These are phyloP conservation scores for Cyrtorhinus lividipennis DNA, from an alignment of 1,140 invertebrate genomes.

Conservation along the genomic window DNA sequence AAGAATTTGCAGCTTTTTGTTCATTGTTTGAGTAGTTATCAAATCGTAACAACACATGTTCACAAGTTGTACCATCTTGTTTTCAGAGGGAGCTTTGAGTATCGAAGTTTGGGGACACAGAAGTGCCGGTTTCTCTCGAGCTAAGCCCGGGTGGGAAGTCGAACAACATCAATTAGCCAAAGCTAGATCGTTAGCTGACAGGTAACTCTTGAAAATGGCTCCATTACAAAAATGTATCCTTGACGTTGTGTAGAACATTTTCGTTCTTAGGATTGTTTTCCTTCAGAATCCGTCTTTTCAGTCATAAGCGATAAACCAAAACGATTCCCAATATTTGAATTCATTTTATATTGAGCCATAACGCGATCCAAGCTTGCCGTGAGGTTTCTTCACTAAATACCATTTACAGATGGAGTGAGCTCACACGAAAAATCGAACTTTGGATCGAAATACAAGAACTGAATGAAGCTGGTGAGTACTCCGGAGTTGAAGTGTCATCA, in stretches of 20 bases:
- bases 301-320: no score
- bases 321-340: no score
- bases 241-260: background rate
- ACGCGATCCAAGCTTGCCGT: no score
- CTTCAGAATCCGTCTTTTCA: no score
- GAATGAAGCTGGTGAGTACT: slow-evolving; percentile 86
- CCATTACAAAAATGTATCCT: background rate
- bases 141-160: slow-evolving; percentile 65
- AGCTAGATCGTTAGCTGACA: slow-evolving; percentile 74
- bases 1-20: no score
- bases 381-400: no score
- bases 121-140: slow-evolving; percentile 62
- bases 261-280: no score
- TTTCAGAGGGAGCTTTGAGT: slow-evolving; percentile 76
- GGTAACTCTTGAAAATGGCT: slow-evolving; percentile 31
- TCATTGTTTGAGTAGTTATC: no score
- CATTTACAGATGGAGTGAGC: slow-evolving; percentile 75
- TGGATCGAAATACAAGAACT: slow-evolving; percentile 90
- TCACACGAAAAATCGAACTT: slow-evolving; percentile 86
- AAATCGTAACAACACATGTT: background rate
- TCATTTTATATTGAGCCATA: no score
- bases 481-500: slow-evolving; percentile 72
- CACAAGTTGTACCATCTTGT: background rate
- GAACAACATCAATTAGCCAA: slow-evolving; percentile 75
- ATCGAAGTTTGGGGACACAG: slow-evolving; percentile 97